Base-by-base conservation (phyloP, 2,113 vertebrate species). In the Verasper variegatus region DNA sequence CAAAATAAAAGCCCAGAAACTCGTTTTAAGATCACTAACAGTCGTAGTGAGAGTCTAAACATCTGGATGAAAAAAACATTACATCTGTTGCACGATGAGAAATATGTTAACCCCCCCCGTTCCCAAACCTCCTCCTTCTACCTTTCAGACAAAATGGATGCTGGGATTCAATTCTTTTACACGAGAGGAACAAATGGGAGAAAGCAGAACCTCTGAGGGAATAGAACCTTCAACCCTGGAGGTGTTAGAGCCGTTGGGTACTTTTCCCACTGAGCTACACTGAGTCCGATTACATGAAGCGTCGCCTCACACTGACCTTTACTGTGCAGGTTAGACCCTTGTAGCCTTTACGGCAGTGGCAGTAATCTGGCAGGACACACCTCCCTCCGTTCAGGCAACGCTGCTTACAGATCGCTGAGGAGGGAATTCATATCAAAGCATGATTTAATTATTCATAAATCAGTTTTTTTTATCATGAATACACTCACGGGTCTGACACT, bases 401-500 rank as follows among this genome's bases (percentile, higher is more conserved):
- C 78, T 82, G 92, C 51, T 56, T 91, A 88, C 96, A 98, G n/a
- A 97, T 81, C 37, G 96, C 96, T 99, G 84, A 24, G 17, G 35
- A 82, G 26, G 21, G 5, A 65, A 15, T 31, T 31, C 31, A 31
- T 7, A 31, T 7, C 31, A 31, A 31, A 31, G 31, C 31, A 42
- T 42, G 40, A 13, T 42, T 42, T 42, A 11, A 42, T 11, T 42
- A 12, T 42, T 42, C 12, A 42, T 13, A 9, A 57, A 3, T 26
- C 5, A 9, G 1, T 31, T 21, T 26, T 13, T 40, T 14, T 31
- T 8, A 27, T 9, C 27, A 15, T 7, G 27, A 11, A 5, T 42
- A 13, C 31, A 91, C 97, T 96, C 94, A 97, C 95, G 87, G 75
- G 87, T 95, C 87, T 98, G 96, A 87, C 97, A 97, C 64, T 94